Percentiles rank a stretch among this genome's conserved stretches.
These are phyloP conservation scores for Nematopogon swammerdamellus DNA, from an alignment of 2,888 invertebrate species.

Conservation along the genomic window DNA sequence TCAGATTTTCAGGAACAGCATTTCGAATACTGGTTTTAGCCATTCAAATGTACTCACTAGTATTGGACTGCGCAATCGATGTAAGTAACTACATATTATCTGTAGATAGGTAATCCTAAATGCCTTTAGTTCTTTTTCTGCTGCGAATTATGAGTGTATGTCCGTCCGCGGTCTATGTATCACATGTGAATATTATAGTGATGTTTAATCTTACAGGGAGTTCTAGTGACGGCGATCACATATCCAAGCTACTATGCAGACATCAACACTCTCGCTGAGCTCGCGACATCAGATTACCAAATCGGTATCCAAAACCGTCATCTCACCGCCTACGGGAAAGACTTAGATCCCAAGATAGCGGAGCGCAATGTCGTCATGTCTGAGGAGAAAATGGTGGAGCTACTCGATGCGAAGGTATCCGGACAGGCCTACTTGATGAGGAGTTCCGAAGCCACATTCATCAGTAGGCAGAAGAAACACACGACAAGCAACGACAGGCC, in stretches of 20 bases:
- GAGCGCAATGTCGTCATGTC: slow-evolving; percentile 30
- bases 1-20: slow-evolving; percentile 31
- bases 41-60: slow-evolving; percentile 35
- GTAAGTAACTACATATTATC: no score
- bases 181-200: no score
- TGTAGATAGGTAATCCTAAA: no score
- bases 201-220: slow-evolving; percentile 34
- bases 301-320: slow-evolving; percentile 35
- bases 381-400: slow-evolving; percentile 30
- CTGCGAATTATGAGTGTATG: no score
- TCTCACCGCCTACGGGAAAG: slow-evolving; percentile 29
- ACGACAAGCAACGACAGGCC: slow-evolving; percentile 38
- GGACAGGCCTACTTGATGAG: slow-evolving; percentile 48
- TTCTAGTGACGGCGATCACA: slow-evolving; percentile 39
- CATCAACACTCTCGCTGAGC: slow-evolving; percentile 23
- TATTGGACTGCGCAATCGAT: slow-evolving; percentile 41
- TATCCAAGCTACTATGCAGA: slow-evolving; percentile 33
- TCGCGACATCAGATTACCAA: slow-evolving; percentile 27
- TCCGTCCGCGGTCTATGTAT: no score
- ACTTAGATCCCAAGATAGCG: slow-evolving; percentile 22
- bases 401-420: slow-evolving; percentile 34
- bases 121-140: no score
- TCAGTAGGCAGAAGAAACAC: slow-evolving; percentile 21
- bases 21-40: slow-evolving; percentile 29
- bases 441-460: slow-evolving; percentile 32